Conservation (phyloP, 2,797 vertebrate species). For the Onychomys torridus region DNA sequence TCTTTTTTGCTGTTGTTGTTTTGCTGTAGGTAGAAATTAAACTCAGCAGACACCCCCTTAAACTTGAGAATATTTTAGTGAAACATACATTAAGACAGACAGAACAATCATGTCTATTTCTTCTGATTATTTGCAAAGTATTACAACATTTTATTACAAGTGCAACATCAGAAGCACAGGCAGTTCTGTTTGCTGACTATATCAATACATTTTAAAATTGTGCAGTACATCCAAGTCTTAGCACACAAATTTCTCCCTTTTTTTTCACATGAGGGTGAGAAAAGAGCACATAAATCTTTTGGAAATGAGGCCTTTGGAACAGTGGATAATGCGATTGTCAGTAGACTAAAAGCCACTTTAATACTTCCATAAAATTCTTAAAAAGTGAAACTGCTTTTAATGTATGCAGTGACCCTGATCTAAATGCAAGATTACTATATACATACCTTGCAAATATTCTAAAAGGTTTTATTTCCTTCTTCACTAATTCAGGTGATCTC, state of each 20-base stretch:
- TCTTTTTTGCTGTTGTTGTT: too few species aligned
- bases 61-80: conserved; percentile 32
- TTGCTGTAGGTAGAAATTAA: neutral
- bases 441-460: conserved; percentile 32
- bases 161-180: neutral
- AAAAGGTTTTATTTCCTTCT: conserved; percentile 34
- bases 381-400: conserved; percentile 68
- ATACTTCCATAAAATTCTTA: conserved; percentile 63
- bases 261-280: conserved; percentile 3
- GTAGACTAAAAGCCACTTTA: conserved; percentile 60
- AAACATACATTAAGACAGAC: neutral
- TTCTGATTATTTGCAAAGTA: conserved; percentile 23
- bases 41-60: neutral
- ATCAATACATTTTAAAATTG: conserved; percentile 38
- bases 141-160: conserved; percentile 30
- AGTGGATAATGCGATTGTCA: conserved; percentile 55
- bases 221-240: conserved; percentile 30
- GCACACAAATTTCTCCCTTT: conserved; percentile 13
- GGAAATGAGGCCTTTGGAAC: conserved; percentile 67
- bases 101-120: conserved; percentile 24
- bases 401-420: conserved; percentile 60
- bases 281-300: conserved; percentile 56
- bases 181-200: neutral
- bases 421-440: conserved; percentile 56
- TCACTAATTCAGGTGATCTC: conserved; percentile 62